Evolutionary conservation across 2,113 vertebrate species (phyloP), one percentile per base, ranked within the genome.

Genomic region (Alethe castanea): DNA sequence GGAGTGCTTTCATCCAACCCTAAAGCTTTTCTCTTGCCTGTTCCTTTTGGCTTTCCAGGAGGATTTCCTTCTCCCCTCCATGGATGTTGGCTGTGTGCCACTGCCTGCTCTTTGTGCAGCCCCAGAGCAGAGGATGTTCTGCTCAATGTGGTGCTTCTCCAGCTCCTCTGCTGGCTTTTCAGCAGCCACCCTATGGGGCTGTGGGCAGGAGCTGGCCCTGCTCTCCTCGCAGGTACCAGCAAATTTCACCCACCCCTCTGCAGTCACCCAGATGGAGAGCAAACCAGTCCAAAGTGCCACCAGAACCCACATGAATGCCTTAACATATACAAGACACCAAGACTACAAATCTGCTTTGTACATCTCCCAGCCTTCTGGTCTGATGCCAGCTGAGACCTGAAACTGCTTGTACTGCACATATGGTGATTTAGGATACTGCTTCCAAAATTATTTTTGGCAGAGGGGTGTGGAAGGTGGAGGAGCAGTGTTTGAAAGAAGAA

Each of bases 401-500:
- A 78, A 73, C 73, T 56, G 7, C 38, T 91, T 38, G 40, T 79
- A 52, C 22, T 0, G 2, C 48, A 31, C 33, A 23, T 76, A 60
- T 0, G 8, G 53, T 81, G 84, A 64, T 36, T 85, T 57, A 71
- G 23, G 40, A 54, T 53, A 52, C 24, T 40, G 26, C 13, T 87
- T 94, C 48, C 57, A 90, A 42, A 89, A 60, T 64, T 81, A 14
- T 71, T 81, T 71, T 84, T 89, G 87, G 33, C 95, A 91, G 52
- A 78, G 20, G 5, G 4, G 5, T 4, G 13, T 0, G 1, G 60
- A 79, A 78, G 84, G 65, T 64, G 73, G 71, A 91, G 70, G 5
- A 93, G 11, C 44, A 71, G 29, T 18, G 3, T 45, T 89, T 92
- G 67, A 94, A 96, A 89, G 60, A 78, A 82, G n/a, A 88, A 95